Evolutionary conservation across 2,797 vertebrate species (phyloP).

Genomic region (Vultur gryphus): DNA sequence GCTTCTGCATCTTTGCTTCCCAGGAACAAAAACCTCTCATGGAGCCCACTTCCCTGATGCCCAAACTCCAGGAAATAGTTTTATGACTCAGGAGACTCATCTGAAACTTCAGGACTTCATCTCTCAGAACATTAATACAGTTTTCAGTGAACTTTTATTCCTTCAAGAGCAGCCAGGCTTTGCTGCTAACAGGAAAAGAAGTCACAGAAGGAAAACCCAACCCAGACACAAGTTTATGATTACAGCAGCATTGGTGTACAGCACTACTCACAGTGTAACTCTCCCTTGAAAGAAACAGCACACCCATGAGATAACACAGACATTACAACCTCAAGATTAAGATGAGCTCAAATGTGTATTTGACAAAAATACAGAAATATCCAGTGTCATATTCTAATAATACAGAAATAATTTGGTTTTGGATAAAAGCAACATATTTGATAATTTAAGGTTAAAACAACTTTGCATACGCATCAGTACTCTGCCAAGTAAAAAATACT

Average conservation of each 20-base stretch:
- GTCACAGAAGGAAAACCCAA: background rate
- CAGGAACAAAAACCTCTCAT: background rate
- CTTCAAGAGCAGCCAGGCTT: background rate
- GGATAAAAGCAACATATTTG: background rate
- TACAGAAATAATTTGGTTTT: slow-evolving; percentile 1
- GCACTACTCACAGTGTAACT: background rate
- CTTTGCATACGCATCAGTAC: background rate
- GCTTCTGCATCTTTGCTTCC: background rate
- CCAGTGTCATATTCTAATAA: background rate
- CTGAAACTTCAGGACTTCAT: background rate
- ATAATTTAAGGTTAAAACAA: slow-evolving; percentile 16
- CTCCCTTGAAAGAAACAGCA: background rate
- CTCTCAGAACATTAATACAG: background rate
- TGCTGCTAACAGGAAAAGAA: background rate
- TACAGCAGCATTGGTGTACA: background rate
- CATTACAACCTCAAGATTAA: background rate
- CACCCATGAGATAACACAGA: background rate
- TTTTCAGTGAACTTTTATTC: background rate
- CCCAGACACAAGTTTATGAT: background rate
- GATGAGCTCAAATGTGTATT: slow-evolving; percentile 3
- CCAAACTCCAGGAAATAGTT: background rate
- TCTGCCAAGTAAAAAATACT: background rate
- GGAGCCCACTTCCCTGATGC: background rate
- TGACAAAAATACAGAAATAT: slow-evolving; percentile 34
- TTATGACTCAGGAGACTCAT: background rate